Conservation (phyloP, 53 echinoderm and acorn worm genomes). For the Crossaster papposus region DNA sequence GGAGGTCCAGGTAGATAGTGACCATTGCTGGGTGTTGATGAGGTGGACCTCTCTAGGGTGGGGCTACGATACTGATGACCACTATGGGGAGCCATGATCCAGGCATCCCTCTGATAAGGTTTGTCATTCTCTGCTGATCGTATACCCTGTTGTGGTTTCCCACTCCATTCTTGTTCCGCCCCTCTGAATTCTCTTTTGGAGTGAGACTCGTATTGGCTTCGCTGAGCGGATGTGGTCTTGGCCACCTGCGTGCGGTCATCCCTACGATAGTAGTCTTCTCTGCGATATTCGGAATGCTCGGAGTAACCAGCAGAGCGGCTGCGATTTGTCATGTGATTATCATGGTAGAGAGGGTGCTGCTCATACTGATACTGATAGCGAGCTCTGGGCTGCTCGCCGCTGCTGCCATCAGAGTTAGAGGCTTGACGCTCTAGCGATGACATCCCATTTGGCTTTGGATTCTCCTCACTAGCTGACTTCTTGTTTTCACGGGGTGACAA, state of each 20-base stretch:
- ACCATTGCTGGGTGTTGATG: conserved; percentile 3
- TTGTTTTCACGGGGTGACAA: conserved; percentile 77
- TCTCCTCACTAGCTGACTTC: conserved; percentile 33
- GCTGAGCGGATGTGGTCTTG: conserved; percentile 27
- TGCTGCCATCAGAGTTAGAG: conserved; percentile 34
- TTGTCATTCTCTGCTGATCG: conserved; percentile 1
- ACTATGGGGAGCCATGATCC: neutral
- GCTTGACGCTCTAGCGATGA: conserved; percentile 29
- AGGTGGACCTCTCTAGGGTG: neutral
- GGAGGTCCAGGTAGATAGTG: conserved; percentile 72
- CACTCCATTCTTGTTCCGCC: conserved; percentile 11
- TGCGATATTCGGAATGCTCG: conserved; percentile 1
- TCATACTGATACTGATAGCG: conserved; percentile 45
- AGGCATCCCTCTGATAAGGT: conserved; percentile 36
- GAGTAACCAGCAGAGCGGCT: conserved; percentile 51
- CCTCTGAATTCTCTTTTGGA: conserved; percentile 16
- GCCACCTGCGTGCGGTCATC: conserved; percentile 30
- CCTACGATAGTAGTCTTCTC: conserved; percentile 19
- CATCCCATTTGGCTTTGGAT: conserved; percentile 39
- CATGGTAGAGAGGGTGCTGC: conserved; percentile 41
- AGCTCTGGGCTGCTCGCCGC: neutral
- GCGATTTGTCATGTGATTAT: conserved; percentile 30
- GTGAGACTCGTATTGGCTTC: conserved; percentile 26
- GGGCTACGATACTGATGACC: conserved; percentile 26
- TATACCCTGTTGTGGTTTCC: neutral